Evolutionary conservation across 2,113 vertebrate genomes (phyloP).

Genomic region (Pseudorectes ferrugineus): DNA sequence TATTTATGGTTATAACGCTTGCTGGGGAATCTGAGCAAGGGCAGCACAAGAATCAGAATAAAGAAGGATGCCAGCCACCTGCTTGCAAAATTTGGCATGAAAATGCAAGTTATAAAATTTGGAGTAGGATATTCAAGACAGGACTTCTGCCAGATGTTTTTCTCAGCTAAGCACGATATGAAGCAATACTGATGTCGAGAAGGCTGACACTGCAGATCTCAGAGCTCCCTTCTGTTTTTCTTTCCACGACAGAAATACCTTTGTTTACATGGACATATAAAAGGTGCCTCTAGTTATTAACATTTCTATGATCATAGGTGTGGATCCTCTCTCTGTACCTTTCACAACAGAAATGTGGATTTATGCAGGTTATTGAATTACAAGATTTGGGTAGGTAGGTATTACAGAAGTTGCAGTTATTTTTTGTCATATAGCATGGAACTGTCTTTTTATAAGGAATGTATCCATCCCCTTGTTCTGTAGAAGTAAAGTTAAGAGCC

Average conservation of each 20-base stretch:
- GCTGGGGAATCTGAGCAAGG: constrained; percentile 31
- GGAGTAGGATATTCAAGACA: neutral
- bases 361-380: neutral
- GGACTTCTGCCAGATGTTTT: constrained; percentile 24
- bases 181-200: neutral
- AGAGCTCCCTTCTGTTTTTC: neutral
- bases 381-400: neutral
- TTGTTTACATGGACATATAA: neutral
- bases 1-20: neutral
- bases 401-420: neutral
- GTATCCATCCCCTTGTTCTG: neutral
- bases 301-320: neutral
- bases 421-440: neutral
- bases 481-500: neutral
- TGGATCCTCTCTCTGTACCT: neutral
- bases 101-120: neutral
- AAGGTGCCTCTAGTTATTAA: neutral
- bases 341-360: neutral
- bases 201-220: neutral
- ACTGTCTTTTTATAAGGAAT: neutral
- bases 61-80: constrained; percentile 28
- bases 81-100: constrained; percentile 2
- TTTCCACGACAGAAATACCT: neutral
- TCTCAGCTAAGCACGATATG: neutral
- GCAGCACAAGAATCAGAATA: neutral